phyloP scores from a whole-genome alignment of 2,888 invertebrate genomes.

The Campoplex capitator region DNA sequence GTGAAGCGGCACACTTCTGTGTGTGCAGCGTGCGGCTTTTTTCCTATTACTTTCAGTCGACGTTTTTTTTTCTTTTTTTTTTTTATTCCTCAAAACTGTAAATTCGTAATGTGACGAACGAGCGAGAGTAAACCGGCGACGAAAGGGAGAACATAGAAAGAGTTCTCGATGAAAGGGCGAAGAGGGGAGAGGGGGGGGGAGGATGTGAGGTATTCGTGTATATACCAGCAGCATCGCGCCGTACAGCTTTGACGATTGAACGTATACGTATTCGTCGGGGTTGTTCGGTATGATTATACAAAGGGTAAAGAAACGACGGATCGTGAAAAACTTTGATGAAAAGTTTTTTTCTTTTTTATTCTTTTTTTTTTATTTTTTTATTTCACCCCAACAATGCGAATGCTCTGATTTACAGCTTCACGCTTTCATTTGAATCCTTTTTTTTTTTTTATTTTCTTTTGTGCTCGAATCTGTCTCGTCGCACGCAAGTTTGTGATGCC shows the following conservation, averaged over 20 bases:
- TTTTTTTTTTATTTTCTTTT: conserved; percentile 27
- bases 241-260: neutral
- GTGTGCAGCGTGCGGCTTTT: conserved; percentile 45
- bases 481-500: conserved; percentile 8
- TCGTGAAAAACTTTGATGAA: conserved; percentile 73
- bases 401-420: conserved; percentile 75
- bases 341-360: conserved; percentile 10
- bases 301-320: conserved; percentile 67
- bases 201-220: neutral
- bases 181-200: conserved; percentile 11
- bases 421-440: conserved; percentile 65
- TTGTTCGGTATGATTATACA: conserved; percentile 51
- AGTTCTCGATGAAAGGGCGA: conserved; percentile 11
- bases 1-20: conserved; percentile 50
- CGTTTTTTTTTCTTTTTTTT: conserved; percentile 19
- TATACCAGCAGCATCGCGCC: neutral
- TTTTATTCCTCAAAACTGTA: conserved; percentile 64
- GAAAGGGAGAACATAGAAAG: conserved; percentile 45
- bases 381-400: conserved; percentile 44
- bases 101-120: conserved; percentile 64
- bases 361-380: neutral
- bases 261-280: conserved; percentile 22
- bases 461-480: conserved; percentile 38
- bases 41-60: conserved; percentile 40
- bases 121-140: conserved; percentile 55